These are phyloP conservation scores for Noctua pronuba DNA, from an alignment of 2,888 invertebrate species.

Conservation along the genomic window DNA sequence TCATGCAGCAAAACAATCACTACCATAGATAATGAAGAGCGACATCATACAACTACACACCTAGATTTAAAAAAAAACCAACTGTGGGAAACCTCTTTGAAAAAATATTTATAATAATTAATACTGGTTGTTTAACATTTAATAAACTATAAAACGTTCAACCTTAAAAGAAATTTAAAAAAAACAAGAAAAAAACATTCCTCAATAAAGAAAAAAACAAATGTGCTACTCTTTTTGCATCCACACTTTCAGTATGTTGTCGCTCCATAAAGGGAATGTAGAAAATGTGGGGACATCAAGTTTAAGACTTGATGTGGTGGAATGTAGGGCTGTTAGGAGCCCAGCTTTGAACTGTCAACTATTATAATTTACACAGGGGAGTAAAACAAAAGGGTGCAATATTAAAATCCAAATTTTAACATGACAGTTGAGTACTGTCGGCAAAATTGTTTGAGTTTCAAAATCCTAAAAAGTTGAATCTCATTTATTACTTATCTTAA, in stretches of 20 bases:
- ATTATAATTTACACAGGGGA: conserved; percentile 52
- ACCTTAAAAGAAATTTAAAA: background rate
- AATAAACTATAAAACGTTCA: background rate
- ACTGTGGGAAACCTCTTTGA: background rate
- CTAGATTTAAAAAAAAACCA: background rate
- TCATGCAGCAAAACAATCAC: conserved; percentile 55
- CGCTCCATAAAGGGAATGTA: conserved; percentile 48
- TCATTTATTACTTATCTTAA: background rate
- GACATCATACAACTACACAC: conserved; percentile 45
- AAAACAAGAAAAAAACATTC: background rate
- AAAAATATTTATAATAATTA: background rate
- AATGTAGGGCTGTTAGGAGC: conserved; percentile 35
- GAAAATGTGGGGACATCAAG: conserved; percentile 9
- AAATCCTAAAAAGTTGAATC: background rate
- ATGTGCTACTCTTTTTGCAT: background rate
- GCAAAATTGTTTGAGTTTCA: background rate
- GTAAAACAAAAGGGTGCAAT: conserved; percentile 55
- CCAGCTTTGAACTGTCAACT: conserved; percentile 65
- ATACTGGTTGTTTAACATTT: background rate
- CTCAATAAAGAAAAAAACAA: background rate
- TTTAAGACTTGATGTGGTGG: conserved; percentile 18
- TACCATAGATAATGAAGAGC: conserved; percentile 47
- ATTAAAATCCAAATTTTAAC: conserved; percentile 22
- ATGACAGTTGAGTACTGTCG: conserved; percentile 7
- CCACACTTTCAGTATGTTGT: conserved; percentile 26